Evolutionary conservation across 2,113 vertebrate genomes (phyloP).

Genomic region (Misgurnus anguillicaudatus): DNA sequence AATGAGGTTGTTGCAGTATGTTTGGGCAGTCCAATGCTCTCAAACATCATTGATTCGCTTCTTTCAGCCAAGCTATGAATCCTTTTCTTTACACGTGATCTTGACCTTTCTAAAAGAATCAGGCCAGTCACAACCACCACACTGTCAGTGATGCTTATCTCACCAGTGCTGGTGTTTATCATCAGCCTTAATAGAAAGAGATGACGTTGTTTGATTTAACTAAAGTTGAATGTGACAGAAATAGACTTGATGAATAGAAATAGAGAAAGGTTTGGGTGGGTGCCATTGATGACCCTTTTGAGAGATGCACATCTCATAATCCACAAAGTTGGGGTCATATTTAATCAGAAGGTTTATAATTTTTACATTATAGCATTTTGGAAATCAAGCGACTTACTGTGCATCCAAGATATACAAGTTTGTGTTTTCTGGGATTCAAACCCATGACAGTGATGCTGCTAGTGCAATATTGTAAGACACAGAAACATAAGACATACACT

Average conservation of each 20-base stretch:
- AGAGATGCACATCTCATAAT: not conserved
- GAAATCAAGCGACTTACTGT: not conserved
- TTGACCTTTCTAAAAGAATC: not conserved
- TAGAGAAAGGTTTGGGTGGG: not conserved
- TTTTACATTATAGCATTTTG: too few relatives aligned
- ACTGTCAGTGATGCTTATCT: not conserved
- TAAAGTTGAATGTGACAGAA: constrained; percentile 2
- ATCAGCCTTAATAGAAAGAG: constrained; percentile 7
- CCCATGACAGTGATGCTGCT: too few relatives aligned
- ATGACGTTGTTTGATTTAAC: constrained; percentile 8
- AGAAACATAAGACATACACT: too few relatives aligned
- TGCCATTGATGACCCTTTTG: not conserved
- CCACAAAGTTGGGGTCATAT: not conserved
- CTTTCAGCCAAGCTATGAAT: not conserved
- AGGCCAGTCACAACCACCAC: not conserved
- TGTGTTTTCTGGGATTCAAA: too few relatives aligned
- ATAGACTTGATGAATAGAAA: constrained; percentile 14
- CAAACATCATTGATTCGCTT: not conserved
- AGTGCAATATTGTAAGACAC: too few relatives aligned
- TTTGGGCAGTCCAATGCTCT: not conserved
- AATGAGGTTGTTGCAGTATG: constrained; percentile 15
- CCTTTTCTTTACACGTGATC: constrained; percentile 9
- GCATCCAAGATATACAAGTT: too few relatives aligned
- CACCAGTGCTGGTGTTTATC: constrained; percentile 25
- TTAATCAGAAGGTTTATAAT: not conserved